Evolutionary conservation across 2,113 vertebrate genomes (phyloP).

Genomic region (Lipophrys pholis): DNA sequence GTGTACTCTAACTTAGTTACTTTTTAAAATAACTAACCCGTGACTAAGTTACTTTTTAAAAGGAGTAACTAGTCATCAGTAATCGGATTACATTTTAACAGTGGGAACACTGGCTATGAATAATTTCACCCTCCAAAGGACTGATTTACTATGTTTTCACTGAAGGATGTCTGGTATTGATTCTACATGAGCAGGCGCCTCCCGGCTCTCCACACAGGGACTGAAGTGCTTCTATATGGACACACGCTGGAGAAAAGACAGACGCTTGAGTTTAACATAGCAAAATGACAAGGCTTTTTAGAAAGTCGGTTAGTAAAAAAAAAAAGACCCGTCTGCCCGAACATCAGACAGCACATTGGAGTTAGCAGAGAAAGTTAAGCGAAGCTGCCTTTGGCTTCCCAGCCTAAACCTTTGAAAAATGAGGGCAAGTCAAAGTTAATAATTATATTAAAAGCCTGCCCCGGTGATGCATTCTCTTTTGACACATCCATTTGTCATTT

Average conservation of each 20-base stretch:
- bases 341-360: background rate
- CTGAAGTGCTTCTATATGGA: background rate
- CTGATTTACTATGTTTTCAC: background rate
- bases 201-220: background rate
- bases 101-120: background rate
- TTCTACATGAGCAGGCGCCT: background rate
- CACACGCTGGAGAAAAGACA: background rate
- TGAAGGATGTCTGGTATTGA: background rate
- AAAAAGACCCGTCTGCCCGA: background rate
- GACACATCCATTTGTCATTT: conserved; percentile 70
- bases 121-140: background rate
- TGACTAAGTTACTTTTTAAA: too few relatives aligned
- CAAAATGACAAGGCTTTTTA: background rate
- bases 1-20: too few relatives aligned
- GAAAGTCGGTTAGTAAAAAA: background rate
- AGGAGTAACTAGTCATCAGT: too few relatives aligned
- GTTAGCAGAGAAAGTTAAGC: background rate
- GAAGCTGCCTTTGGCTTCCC: conserved; percentile 13
- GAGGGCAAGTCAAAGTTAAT: conserved; percentile 71
- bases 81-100: too few relatives aligned
- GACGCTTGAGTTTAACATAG: background rate
- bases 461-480: conserved; percentile 65
- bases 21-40: too few relatives aligned
- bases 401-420: conserved; percentile 52
- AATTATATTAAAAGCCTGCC: conserved; percentile 73